Percentiles rank a stretch among this genome's conserved stretches.
phyloP scores from a whole-genome alignment of 2,888 invertebrate genomes.

The Yponomeuta cagnagella region DNA sequence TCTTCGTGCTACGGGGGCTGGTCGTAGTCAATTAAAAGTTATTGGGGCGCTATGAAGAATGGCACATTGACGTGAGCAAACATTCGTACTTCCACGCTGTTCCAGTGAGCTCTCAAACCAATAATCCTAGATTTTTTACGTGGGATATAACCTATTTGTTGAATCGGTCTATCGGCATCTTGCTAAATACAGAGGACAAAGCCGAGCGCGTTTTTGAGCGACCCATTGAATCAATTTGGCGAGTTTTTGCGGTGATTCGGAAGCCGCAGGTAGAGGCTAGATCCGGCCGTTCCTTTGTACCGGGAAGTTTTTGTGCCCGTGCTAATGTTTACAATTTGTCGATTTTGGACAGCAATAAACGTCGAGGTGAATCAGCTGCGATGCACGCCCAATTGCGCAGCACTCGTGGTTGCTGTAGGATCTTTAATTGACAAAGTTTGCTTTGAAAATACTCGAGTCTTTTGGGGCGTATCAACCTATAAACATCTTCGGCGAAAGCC shows the following conservation, averaged over 20 bases:
- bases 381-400: conserved; percentile 50
- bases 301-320: conserved; percentile 47
- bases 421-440: conserved; percentile 7
- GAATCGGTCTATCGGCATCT: conserved; percentile 49
- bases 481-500: not conserved
- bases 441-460: conserved; percentile 11
- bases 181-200: conserved; percentile 64
- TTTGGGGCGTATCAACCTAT: not conserved
- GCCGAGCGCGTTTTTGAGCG: conserved; percentile 51
- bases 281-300: conserved; percentile 65
- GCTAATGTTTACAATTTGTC: conserved; percentile 69
- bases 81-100: not conserved
- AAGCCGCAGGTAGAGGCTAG: conserved; percentile 73
- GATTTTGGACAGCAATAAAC: conserved; percentile 65
- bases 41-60: conserved; percentile 19
- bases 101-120: conserved; percentile 32
- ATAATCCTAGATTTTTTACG: conserved; percentile 59
- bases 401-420: conserved; percentile 22
- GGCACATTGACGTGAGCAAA: not conserved
- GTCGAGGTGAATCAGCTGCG: conserved; percentile 66
- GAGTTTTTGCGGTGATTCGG: conserved; percentile 67
- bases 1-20: conserved; percentile 23
- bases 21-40: conserved; percentile 54
- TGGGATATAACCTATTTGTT: conserved; percentile 65
- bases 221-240: conserved; percentile 63